phyloP scores from a whole-genome alignment of 1,140 invertebrate genomes.

The Procambarus virginalis region DNA sequence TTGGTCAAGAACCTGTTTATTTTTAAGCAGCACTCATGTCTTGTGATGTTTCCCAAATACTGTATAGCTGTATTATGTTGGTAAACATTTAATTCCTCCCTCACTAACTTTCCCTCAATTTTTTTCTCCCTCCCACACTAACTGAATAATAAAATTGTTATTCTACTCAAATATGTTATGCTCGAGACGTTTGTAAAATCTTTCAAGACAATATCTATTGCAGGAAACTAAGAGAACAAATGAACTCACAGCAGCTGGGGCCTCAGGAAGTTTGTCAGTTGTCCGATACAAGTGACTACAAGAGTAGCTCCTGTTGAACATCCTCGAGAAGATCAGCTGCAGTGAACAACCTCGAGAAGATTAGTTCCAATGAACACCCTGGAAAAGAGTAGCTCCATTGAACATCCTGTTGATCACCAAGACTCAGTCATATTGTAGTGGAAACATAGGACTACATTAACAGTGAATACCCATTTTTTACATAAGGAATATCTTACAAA shows the following conservation, averaged over 20 bases:
- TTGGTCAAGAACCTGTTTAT: too few relatives aligned
- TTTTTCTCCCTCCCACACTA: too few relatives aligned
- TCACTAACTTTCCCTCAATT: too few relatives aligned
- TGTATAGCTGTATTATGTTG: too few relatives aligned
- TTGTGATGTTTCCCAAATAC: too few relatives aligned
- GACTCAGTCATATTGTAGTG: slow-evolving; percentile 33
- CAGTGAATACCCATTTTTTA: slow-evolving; percentile 47
- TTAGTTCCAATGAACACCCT: not conserved
- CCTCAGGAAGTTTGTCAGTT: slow-evolving; percentile 55
- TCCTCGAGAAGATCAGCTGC: not conserved
- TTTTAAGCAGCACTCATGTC: too few relatives aligned
- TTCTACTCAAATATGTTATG: too few relatives aligned
- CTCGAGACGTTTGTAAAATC: too few relatives aligned
- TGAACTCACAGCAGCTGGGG: slow-evolving; percentile 1
- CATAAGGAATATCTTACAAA: slow-evolving; percentile 49
- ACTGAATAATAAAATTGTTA: too few relatives aligned
- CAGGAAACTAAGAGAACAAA: slow-evolving; percentile 52
- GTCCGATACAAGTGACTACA: slow-evolving; percentile 70
- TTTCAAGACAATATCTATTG: not conserved
- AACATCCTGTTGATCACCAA: not conserved
- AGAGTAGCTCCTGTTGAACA: slow-evolving; percentile 69
- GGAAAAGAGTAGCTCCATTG: slow-evolving; percentile 3
- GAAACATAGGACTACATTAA: slow-evolving; percentile 35
- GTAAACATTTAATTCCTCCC: too few relatives aligned
- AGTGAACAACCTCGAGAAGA: too few relatives aligned